Conservation (phyloP, 2,797 vertebrate genomes). For the Micrastur ruficollis region DNA sequence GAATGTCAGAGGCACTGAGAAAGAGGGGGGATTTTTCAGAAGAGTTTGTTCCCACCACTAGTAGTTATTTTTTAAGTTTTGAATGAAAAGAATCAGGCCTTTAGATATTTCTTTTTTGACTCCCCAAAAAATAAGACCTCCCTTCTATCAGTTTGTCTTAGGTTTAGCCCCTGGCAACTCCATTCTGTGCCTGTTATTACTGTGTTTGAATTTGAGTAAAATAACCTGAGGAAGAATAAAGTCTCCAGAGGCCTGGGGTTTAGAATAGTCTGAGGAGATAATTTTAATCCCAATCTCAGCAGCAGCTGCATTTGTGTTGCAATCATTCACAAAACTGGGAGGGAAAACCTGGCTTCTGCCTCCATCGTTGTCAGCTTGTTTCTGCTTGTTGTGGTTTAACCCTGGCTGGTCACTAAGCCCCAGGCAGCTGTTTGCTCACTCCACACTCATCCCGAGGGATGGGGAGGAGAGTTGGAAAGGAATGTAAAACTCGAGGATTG, state of each 20-base stretch:
- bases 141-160: neutral
- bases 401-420: too few relatives aligned
- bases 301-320: neutral
- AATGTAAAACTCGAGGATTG: too few relatives aligned
- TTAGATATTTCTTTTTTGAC: neutral
- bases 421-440: too few relatives aligned
- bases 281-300: neutral
- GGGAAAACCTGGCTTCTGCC: neutral
- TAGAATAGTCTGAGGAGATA: neutral
- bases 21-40: neutral
- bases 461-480: too few relatives aligned
- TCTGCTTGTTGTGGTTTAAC: neutral
- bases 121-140: neutral
- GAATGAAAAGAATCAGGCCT: neutral
- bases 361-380: neutral
- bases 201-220: neutral
- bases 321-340: neutral
- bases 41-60: neutral
- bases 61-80: neutral
- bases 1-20: neutral
- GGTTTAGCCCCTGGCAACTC: rapidly evolving
- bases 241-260: rapidly evolving
- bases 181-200: neutral
- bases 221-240: neutral
- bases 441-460: too few relatives aligned